Base-by-base conservation (phyloP, 2,888 invertebrate species). In the Conchocele bisecta region DNA sequence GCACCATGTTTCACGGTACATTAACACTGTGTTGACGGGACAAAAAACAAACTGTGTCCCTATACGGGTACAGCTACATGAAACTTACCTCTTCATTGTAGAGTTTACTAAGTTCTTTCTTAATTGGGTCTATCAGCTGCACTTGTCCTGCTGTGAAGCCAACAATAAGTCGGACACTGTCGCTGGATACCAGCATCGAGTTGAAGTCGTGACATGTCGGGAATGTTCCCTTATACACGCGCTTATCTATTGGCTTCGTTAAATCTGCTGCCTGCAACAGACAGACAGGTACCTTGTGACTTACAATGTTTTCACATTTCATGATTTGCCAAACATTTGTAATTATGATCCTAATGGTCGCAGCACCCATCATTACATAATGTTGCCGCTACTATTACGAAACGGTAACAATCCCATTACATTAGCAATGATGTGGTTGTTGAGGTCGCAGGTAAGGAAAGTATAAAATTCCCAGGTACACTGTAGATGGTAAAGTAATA, bases 181-280 rank as follows among this genome's bases (percentile, higher is more conserved):
- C 97, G 39, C 79, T 70, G 1, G 86, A 82, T 9, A 91, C 88
- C 3, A 90, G 86, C 58, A 89, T 84, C 56, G 94, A 94, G 93
- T 99, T 99, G 92, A 99, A 99, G 93, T 98, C 98, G 91, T 99
- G 99, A 92, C 98, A 98, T 28, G 99, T 99, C 20, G 99, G 99
- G 92, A 97, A 98, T 58, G 98, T 98, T 89, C 98, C 98, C 93
- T 99, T 99, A 92, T 99, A 99, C 89, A 98, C 95, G 91, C 98
- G 96, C 92, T 99, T 99, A 92, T 99, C 99, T 84, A 99, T 95
- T 42, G 98, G 98, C 92, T 98, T 98, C 79, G 96, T 96, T 89
- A 98, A 93, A 93, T 99, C 98, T 81, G 97, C 96, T 80, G 97
- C 97, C 96, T 97, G 92, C 79, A 86, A 83, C 53, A 61, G 13